Evolutionary conservation across 2,113 vertebrate genomes (phyloP).

Genomic region (Myrmecobius fasciatus): DNA sequence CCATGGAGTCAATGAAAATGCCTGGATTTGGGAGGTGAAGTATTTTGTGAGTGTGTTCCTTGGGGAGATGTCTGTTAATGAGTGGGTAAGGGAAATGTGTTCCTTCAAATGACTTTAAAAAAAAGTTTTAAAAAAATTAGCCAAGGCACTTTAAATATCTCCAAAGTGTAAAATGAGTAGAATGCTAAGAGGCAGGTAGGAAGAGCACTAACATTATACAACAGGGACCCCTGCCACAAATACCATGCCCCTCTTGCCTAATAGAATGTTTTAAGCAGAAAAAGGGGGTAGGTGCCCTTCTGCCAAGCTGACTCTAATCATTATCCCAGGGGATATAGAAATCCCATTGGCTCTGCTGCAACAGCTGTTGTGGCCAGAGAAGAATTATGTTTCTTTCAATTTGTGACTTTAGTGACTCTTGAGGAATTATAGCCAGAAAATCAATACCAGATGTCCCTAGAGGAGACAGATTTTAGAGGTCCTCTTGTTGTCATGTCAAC

Average conservation of each 20-base stretch:
- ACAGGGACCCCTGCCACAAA: background rate
- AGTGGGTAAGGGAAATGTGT: background rate
- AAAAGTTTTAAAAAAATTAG: background rate
- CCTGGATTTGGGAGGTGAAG: background rate
- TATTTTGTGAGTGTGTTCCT: background rate
- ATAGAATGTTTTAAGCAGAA: background rate
- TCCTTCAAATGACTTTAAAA: background rate
- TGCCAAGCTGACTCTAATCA: background rate
- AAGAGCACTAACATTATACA: background rate
- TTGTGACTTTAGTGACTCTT: background rate
- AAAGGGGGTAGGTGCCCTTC: background rate
- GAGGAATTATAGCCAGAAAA: background rate
- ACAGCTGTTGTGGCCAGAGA: background rate
- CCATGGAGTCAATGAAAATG: background rate
- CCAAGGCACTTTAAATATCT: background rate
- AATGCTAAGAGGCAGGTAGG: background rate
- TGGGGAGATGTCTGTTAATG: background rate
- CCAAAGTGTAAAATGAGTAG: background rate
- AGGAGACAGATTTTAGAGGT: background rate
- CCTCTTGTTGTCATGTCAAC: background rate
- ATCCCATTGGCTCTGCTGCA: background rate
- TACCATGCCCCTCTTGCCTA: background rate
- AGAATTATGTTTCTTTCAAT: background rate
- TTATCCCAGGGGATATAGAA: background rate
- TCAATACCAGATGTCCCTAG: slow-evolving; percentile 1